Evolutionary conservation across 2,888 invertebrate species (phyloP), one percentile per base, ranked within the genome.

Genomic region (Agrochola macilenta): DNA sequence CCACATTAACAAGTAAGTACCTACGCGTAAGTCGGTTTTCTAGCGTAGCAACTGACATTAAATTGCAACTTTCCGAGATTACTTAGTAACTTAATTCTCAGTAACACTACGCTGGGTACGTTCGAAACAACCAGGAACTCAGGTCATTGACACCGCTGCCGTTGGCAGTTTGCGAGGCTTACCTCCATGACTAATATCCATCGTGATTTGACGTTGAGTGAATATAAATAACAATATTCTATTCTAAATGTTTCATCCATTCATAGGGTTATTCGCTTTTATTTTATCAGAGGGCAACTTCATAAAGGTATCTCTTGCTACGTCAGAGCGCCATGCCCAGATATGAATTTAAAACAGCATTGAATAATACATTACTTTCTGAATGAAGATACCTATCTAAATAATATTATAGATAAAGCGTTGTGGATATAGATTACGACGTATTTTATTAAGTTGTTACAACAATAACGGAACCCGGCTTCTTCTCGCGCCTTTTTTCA

Each of bases 21-120:
- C 3, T 58, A 17, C 8, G 17, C 23, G 3, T 54, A 43, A 30
- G 26, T 46, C 23, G 11, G 23, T 43, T 57, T 39, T 12, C 54
- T 52, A 71, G 68, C 52, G n/a, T 46, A 76, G 68, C 63, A 72
- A 73, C 65, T 63, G 61, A 66, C 57, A 69, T 39, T 20, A 64
- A 61, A 70, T 66, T 69, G 74, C 74, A 74, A 74, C 57, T 60
- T 68, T 46, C 63, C 60, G 68, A 74, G 74, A 70, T 66, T 70
- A 49, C 76, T 70, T 69, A 5, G 77, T 66, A 71, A 82, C 49
- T 65, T 74, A 69, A 69, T 74, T 79, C 75, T 75, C 35, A 65
- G 83, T 83, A 83, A 83, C 78, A 83, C 71, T 74, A 74, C 74
- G 71, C 84, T 78, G 81, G 74, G 76, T 83, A 61, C 74, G 71